These are phyloP conservation scores for Stenolophus ochropezus DNA, from an alignment of 2,888 invertebrate species.

Conservation along the genomic window DNA sequence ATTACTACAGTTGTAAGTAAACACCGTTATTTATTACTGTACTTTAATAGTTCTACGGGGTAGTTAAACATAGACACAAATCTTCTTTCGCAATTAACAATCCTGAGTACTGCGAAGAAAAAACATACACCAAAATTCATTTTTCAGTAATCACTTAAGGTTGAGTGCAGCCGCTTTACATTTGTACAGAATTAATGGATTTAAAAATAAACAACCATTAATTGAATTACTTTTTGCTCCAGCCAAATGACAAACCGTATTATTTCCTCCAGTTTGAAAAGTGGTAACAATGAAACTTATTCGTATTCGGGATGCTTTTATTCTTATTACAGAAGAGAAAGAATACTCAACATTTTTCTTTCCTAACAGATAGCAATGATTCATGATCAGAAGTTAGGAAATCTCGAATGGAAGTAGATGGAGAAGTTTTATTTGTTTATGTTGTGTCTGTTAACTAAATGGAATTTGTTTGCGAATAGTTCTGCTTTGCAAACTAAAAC, in stretches of 20 bases:
- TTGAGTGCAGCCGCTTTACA: not conserved
- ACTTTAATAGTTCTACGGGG: no score
- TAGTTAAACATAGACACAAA: no score
- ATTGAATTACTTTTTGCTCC: not conserved
- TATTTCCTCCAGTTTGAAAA: not conserved
- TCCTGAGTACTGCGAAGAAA: no score
- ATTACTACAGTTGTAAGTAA: no score
- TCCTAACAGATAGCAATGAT: not conserved
- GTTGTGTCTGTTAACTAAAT: constrained; percentile 3
- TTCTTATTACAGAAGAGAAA: not conserved
- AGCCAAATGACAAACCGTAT: not conserved
- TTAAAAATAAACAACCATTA: not conserved
- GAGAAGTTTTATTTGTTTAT: constrained; percentile 4
- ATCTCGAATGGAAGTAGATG: not conserved
- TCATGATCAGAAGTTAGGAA: constrained; percentile 3
- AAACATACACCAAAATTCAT: no score
- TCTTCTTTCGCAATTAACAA: no score
- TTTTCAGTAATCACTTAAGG: not conserved
- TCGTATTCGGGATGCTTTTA: not conserved
- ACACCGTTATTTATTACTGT: no score
- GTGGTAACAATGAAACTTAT: not conserved
- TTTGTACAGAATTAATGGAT: not conserved
- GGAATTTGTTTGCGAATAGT: constrained; percentile 18
- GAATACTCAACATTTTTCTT: not conserved
- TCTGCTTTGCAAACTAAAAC: not conserved